phyloP scores from a whole-genome alignment of 2,888 invertebrate species.

The Ariolimax columbianus region DNA sequence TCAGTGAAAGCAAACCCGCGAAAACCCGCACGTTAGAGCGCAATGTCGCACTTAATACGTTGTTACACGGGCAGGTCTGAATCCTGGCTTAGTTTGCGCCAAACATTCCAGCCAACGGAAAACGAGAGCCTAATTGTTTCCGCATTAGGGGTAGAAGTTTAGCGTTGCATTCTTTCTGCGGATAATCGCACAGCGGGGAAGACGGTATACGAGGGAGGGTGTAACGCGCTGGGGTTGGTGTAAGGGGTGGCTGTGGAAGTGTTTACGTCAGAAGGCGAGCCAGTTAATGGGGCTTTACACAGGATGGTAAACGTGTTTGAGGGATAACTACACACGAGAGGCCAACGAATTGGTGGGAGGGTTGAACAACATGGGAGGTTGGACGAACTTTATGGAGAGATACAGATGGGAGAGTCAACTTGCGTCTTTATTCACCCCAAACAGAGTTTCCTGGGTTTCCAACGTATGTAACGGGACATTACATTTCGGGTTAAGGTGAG shows the following conservation, averaged over 20 bases:
- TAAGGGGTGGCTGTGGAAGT: neutral
- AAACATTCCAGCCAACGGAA: conserved; percentile 1
- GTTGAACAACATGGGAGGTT: no score
- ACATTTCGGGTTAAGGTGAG: no score
- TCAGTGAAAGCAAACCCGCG: neutral
- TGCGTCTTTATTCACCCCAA: no score
- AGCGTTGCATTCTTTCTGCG: neutral
- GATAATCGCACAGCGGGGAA: neutral
- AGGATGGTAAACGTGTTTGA: no score
- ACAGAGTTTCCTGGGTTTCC: no score
- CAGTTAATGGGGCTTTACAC: no score
- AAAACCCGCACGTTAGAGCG: neutral
- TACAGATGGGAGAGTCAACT: no score
- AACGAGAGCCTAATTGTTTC: conserved; percentile 25
- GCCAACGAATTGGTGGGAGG: neutral
- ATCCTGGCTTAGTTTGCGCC: neutral
- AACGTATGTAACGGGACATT: no score
- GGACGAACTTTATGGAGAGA: no score
- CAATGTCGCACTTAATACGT: neutral
- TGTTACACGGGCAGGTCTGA: neutral
- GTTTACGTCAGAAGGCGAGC: neutral
- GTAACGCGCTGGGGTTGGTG: neutral
- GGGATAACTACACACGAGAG: no score
- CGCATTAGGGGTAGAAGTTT: neutral
- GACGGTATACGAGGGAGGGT: neutral